Evolutionary conservation across 2,797 vertebrate genomes (phyloP).

Genomic region (Ispidina picta): DNA sequence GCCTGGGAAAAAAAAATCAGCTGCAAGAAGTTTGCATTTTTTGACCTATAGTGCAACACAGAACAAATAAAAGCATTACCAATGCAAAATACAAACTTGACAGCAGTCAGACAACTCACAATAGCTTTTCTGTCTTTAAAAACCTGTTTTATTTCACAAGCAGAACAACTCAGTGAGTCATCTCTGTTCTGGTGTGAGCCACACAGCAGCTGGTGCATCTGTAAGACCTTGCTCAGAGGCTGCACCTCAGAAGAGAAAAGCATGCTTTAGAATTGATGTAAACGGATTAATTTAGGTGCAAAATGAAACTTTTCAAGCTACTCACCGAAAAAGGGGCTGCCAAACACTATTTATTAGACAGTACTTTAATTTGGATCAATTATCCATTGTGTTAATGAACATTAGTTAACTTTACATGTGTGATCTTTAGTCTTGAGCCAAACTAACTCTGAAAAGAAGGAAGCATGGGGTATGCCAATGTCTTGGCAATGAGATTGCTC

Average conservation of each 20-base stretch:
- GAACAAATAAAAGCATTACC: not conserved
- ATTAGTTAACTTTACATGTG: not conserved
- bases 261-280: not conserved
- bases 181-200: not conserved
- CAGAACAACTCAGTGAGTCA: not conserved
- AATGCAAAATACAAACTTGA: not conserved
- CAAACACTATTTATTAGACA: not conserved
- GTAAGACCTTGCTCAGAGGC: not conserved
- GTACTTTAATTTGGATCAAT: not conserved
- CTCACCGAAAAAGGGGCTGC: not conserved
- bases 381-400: not conserved
- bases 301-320: not conserved
- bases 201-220: not conserved
- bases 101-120: not conserved
- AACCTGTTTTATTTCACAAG: not conserved
- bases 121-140: not conserved
- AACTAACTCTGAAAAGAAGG: not conserved
- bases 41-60: not conserved
- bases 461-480: not conserved
- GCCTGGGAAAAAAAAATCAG: not conserved
- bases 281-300: not conserved
- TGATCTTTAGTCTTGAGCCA: not conserved
- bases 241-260: not conserved
- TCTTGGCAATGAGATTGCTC: not conserved
- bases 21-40: not conserved